These are phyloP conservation scores for Liodrosophila aerea DNA, from an alignment of 2,888 invertebrate genomes.

Conservation along the genomic window DNA sequence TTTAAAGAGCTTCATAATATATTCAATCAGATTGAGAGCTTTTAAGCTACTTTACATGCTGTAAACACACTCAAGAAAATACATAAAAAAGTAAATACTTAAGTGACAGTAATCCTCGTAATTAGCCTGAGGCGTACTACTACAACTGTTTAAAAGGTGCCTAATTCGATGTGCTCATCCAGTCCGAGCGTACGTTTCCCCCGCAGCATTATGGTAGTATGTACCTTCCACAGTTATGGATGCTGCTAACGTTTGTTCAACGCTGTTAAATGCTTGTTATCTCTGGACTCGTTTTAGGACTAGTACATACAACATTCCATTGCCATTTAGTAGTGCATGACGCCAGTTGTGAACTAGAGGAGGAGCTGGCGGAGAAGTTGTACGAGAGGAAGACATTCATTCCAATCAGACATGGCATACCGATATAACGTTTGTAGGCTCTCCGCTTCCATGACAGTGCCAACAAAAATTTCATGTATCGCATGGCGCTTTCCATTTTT, in stretches of 20 bases:
- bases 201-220: neutral
- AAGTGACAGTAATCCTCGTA: too few relatives aligned
- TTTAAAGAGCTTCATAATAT: too few relatives aligned
- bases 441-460: conserved; percentile 15
- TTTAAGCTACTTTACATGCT: too few relatives aligned
- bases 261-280: conserved; percentile 19
- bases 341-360: conserved; percentile 20
- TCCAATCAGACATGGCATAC: conserved; percentile 40
- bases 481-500: conserved; percentile 14
- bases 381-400: conserved; percentile 28
- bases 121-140: too few relatives aligned
- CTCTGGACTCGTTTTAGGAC: conserved; percentile 1
- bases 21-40: too few relatives aligned
- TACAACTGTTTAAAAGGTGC: too few relatives aligned
- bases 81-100: too few relatives aligned
- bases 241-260: conserved; percentile 1
- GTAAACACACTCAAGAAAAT: too few relatives aligned
- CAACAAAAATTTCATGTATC: conserved; percentile 48
- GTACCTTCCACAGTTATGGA: neutral
- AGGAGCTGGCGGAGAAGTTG: neutral
- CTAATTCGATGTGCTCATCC: too few relatives aligned
- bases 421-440: conserved; percentile 44
- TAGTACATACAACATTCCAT: neutral
- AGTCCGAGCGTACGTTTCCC: neutral
- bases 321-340: conserved; percentile 39